Percentiles rank a stretch among this genome's conserved stretches.
Conservation (phyloP, 2,888 invertebrate species). For the Argyra leucocephala region DNA sequence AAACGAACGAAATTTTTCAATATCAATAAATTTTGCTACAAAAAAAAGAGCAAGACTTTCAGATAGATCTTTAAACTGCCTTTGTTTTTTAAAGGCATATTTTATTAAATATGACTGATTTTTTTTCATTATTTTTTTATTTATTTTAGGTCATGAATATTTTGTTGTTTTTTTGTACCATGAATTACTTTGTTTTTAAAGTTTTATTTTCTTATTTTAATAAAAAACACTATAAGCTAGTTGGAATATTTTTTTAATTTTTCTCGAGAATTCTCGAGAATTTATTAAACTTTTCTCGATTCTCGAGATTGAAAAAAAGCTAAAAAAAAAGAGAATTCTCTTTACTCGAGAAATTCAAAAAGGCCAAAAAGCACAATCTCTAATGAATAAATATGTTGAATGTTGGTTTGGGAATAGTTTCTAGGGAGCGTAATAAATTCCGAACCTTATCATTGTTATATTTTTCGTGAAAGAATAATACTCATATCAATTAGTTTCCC, state of each 20-base stretch:
- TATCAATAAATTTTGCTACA: background rate
- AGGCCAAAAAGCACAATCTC: slow-evolving; percentile 8
- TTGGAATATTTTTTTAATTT: slow-evolving; percentile 4
- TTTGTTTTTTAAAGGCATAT: background rate
- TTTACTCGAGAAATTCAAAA: slow-evolving; percentile 8
- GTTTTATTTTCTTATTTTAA: slow-evolving; percentile 5
- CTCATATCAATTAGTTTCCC: no score
- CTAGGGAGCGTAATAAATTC: no score
- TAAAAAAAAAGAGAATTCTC: slow-evolving; percentile 8
- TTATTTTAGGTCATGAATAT: slow-evolving; percentile 7
- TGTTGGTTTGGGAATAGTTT: no score
- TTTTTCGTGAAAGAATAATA: no score
- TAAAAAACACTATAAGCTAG: slow-evolving; percentile 2
- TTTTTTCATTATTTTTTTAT: slow-evolving; percentile 9
- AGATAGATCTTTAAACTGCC: background rate
- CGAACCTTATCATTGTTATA: no score
- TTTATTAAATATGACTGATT: slow-evolving; percentile 7
- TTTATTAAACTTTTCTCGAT: slow-evolving; percentile 8
- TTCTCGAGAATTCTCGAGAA: slow-evolving; percentile 8
- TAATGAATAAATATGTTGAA: no score
- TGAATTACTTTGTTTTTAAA: background rate
- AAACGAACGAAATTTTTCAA: background rate
- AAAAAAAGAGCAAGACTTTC: background rate
- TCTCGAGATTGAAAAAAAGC: slow-evolving; percentile 9
- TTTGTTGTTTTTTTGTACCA: slow-evolving; percentile 7